Conservation (phyloP, 2,797 vertebrate species). For the Argentina silus region DNA sequence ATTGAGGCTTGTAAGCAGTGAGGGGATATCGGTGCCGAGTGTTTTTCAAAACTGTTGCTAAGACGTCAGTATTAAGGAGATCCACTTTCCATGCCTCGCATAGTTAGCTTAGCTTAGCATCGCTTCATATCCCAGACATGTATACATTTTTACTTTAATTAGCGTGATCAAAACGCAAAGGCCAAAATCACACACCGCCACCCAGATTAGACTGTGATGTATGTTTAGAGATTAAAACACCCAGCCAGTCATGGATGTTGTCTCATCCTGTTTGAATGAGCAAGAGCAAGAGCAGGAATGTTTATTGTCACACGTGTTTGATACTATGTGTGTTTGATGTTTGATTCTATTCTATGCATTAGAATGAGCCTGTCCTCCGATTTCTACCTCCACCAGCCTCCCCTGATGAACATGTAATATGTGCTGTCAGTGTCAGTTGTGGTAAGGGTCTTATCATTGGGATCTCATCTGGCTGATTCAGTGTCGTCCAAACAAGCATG, state of each 20-base stretch:
- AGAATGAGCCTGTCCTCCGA: too few relatives aligned
- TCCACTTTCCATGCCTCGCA: constrained; percentile 72
- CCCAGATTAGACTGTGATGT: constrained; percentile 44
- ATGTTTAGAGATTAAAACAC: constrained; percentile 21
- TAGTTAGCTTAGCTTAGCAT: constrained; percentile 68
- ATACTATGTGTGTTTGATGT: too few relatives aligned
- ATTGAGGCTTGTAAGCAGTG: constrained; percentile 75
- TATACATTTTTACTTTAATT: constrained; percentile 54
- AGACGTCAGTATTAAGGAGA: constrained; percentile 73
- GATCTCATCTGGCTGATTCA: background rate
- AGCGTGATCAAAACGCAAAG: constrained; percentile 45
- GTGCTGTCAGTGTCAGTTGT: too few relatives aligned
- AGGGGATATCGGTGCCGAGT: constrained; percentile 68
- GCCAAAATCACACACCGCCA: constrained; percentile 44
- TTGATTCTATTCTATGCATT: too few relatives aligned
- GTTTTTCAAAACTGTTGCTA: constrained; percentile 75
- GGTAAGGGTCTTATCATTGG: constrained; percentile 5
- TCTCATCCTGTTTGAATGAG: too few relatives aligned
- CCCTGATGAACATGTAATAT: too few relatives aligned
- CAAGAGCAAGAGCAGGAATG: too few relatives aligned
- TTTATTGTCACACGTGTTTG: background rate
- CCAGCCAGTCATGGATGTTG: background rate
- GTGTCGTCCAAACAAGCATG: too few relatives aligned
- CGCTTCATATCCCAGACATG: constrained; percentile 52
- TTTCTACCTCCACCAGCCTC: too few relatives aligned